These are phyloP conservation scores for Erpobdella octoculata DNA, from an alignment of 2,888 invertebrate species.

Conservation along the genomic window DNA sequence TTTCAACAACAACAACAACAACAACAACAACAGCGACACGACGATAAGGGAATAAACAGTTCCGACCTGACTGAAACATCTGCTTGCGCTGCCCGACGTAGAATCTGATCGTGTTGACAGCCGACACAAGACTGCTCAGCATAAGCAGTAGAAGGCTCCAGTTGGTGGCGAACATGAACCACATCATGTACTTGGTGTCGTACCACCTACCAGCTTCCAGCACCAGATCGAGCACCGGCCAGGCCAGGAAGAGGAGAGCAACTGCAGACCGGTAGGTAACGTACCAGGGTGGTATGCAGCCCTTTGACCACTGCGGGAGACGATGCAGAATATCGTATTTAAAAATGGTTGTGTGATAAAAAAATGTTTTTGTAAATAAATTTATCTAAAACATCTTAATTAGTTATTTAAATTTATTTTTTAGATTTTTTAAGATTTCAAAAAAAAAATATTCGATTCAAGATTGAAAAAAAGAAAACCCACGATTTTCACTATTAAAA, in stretches of 20 bases:
- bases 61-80: not conserved
- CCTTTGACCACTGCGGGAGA: conserved; percentile 10
- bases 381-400: no score
- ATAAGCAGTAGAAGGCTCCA: conserved; percentile 46
- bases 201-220: conserved; percentile 43
- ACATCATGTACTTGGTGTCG: conserved; percentile 40
- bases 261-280: conserved; percentile 41
- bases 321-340: no score
- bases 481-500: no score
- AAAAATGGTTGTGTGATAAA: no score
- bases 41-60: not conserved
- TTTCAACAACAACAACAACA: not conserved
- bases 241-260: conserved; percentile 40
- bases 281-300: conserved; percentile 37
- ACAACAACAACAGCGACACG: not conserved
- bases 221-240: conserved; percentile 42
- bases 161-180: conserved; percentile 47
- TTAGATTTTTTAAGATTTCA: no score
- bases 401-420: no score
- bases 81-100: conserved; percentile 32
- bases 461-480: no score
- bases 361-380: no score
- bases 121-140: conserved; percentile 40
- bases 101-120: conserved; percentile 40
- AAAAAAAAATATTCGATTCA: no score